phyloP scores from a whole-genome alignment of 2,888 invertebrate genomes.

The Oithona nana region DNA sequence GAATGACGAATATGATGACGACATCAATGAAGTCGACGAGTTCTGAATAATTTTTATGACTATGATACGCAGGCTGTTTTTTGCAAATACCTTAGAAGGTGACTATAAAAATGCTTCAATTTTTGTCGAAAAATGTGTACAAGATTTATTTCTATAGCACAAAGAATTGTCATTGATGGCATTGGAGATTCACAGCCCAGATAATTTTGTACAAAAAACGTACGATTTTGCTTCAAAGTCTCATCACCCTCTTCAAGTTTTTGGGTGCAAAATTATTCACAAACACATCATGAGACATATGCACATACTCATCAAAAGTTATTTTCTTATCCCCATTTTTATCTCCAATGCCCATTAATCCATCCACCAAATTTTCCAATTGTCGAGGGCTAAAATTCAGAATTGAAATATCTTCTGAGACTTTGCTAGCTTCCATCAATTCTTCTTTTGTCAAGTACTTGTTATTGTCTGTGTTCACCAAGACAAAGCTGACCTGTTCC shows the following conservation, averaged over 20 bases:
- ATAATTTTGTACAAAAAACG: no score
- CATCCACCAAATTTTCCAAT: slow-evolving; percentile 6
- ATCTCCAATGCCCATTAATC: slow-evolving; percentile 7
- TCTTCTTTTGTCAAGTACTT: slow-evolving; percentile 2
- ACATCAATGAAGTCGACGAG: slow-evolving; percentile 1
- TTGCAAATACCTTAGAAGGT: no score
- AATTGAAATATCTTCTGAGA: slow-evolving; percentile 1
- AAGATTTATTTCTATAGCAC: not conserved
- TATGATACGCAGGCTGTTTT: no score
- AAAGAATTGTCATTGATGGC: not conserved
- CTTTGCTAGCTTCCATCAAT: slow-evolving; percentile 5
- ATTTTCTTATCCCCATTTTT: slow-evolving; percentile 15
- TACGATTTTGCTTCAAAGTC: not conserved
- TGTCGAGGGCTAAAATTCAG: slow-evolving; percentile 8
- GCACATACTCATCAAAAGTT: slow-evolving; percentile 15
- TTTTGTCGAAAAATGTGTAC: not conserved
- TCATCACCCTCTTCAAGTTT: slow-evolving; percentile 8
- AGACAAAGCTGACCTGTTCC: slow-evolving; percentile 10
- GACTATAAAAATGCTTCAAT: not conserved
- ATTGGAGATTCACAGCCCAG: no score
- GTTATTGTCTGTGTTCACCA: slow-evolving; percentile 11
- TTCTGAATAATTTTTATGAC: not conserved
- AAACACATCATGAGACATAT: slow-evolving; percentile 11
- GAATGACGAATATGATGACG: not conserved
- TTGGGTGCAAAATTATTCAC: slow-evolving; percentile 15